phyloP scores from a whole-genome alignment of 2,797 vertebrate species.

The Crenichthys baileyi region DNA sequence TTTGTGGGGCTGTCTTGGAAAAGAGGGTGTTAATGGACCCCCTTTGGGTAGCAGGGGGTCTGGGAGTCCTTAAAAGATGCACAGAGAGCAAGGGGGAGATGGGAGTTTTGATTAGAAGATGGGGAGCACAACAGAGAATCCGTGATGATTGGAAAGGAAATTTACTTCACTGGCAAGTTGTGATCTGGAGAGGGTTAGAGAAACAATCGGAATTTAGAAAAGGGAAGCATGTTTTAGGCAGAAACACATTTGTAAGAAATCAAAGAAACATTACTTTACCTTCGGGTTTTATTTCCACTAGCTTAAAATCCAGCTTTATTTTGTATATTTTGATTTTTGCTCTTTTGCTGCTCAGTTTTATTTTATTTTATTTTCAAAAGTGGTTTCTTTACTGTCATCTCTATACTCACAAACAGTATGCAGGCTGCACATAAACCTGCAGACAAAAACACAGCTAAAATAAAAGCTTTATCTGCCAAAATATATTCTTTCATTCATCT shows the following conservation, averaged over 20 bases:
- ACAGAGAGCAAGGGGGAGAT: conserved; percentile 54
- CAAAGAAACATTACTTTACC: conserved; percentile 14
- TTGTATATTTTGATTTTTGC: conserved; percentile 20
- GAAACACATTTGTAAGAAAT: conserved; percentile 17
- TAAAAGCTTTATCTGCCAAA: conserved; percentile 39
- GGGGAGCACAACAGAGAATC: conserved; percentile 64
- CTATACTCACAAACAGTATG: conserved; percentile 21
- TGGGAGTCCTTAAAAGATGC: conserved; percentile 70
- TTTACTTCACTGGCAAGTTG: conserved; percentile 73
- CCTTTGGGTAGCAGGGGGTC: conserved; percentile 51
- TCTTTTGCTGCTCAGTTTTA: conserved; percentile 37
- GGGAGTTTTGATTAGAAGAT: conserved; percentile 64
- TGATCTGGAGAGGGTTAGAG: conserved; percentile 73
- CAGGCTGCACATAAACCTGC: conserved; percentile 16
- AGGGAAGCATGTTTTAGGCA: neutral
- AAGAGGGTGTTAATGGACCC: conserved; percentile 42
- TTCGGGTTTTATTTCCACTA: conserved; percentile 21
- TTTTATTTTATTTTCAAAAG: conserved; percentile 41
- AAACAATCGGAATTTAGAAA: conserved; percentile 29
- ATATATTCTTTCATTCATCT: conserved; percentile 51
- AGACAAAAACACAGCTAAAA: conserved; percentile 36
- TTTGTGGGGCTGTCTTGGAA: conserved; percentile 47
- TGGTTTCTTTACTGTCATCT: conserved; percentile 9
- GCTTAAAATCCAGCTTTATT: conserved; percentile 25
- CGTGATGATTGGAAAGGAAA: conserved; percentile 51